Evolutionary conservation across 2,113 vertebrate genomes (phyloP).

Genomic region (Piprites chloris): DNA sequence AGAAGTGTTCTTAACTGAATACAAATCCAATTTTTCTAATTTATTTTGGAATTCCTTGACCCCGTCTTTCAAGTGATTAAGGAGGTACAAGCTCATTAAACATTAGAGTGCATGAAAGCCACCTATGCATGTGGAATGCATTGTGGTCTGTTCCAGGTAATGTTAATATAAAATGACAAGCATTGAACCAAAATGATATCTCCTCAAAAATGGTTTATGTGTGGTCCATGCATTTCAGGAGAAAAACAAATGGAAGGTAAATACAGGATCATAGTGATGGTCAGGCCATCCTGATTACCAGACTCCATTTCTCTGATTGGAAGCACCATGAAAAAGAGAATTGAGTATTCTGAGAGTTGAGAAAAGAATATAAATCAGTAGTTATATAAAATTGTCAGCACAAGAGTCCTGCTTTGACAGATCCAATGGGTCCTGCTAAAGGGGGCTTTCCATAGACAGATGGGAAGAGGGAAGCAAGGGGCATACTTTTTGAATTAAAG

Average conservation of each 20-base stretch:
- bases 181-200: background rate
- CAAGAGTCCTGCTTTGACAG: background rate
- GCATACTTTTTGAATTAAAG: background rate
- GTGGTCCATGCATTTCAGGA: background rate
- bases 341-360: background rate
- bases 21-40: background rate
- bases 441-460: background rate
- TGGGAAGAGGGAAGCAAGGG: slow-evolving; percentile 24
- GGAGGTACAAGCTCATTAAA: background rate
- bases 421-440: background rate
- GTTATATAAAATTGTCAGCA: background rate
- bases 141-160: background rate
- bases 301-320: background rate
- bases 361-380: background rate
- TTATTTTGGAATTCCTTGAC: background rate
- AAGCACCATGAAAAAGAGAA: background rate
- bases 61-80: background rate
- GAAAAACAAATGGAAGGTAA: background rate
- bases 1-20: background rate
- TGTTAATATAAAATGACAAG: background rate
- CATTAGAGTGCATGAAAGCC: background rate
- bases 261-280: background rate
- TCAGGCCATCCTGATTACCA: background rate
- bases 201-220: background rate
- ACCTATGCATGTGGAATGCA: background rate